Conservation (phyloP, 1,140 invertebrate species). For the Dendrolimus kikuchii region DNA sequence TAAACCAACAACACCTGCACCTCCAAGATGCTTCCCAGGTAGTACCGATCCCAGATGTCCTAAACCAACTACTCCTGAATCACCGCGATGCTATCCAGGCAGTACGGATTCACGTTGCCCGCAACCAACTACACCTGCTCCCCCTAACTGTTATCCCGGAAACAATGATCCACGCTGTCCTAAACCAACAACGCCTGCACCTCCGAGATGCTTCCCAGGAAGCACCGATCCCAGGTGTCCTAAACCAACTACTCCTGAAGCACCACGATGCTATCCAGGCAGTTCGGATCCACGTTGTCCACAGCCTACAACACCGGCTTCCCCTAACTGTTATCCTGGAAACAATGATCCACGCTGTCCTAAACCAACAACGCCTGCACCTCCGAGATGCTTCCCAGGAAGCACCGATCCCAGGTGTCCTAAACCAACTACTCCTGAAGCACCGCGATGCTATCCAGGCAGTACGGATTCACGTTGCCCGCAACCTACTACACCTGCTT, state of each 20-base stretch:
- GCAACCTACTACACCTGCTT: too few relatives aligned
- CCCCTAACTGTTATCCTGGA: slow-evolving; percentile 58
- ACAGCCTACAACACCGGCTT: too few relatives aligned
- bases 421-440: slow-evolving; percentile 24
- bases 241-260: slow-evolving; percentile 24
- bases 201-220: slow-evolving; percentile 12
- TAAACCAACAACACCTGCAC: too few relatives aligned
- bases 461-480: slow-evolving; percentile 60
- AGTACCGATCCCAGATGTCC: slow-evolving; percentile 48
- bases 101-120: slow-evolving; percentile 55
- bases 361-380: too few relatives aligned
- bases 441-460: slow-evolving; percentile 58
- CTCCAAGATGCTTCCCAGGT: slow-evolving; percentile 12
- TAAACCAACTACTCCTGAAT: slow-evolving; percentile 24
- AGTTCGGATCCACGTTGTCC: slow-evolving; percentile 60
- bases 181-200: too few relatives aligned
- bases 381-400: slow-evolving; percentile 12
- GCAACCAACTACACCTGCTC: slow-evolving; percentile 22
- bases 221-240: slow-evolving; percentile 48
- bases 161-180: slow-evolving; percentile 8
- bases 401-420: slow-evolving; percentile 48
- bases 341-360: slow-evolving; percentile 8
- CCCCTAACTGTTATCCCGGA: slow-evolving; percentile 56
- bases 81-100: slow-evolving; percentile 58
- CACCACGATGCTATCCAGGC: slow-evolving; percentile 58